Evolutionary conservation across 2,113 vertebrate genomes (phyloP), one percentile per base, ranked within the genome.

Genomic region (Myrmophylax atrothorax): DNA sequence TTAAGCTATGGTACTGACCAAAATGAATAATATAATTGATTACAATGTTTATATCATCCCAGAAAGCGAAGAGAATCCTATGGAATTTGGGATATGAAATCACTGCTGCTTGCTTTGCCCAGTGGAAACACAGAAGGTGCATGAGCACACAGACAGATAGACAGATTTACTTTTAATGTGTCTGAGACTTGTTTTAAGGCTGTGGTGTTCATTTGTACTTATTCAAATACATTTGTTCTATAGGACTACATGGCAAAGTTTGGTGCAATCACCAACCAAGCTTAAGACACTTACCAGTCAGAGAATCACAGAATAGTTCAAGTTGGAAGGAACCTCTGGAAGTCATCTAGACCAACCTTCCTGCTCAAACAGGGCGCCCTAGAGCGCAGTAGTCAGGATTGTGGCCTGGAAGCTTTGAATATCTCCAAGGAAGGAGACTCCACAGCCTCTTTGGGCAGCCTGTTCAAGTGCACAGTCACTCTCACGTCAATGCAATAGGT

Each of bases 301-400:
- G 1, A 64, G 62, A 64, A 31, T 14, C 38, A 31, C 12, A 0
- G n/a, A 53, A 22, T 14, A 12, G 3, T 18, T 62, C 5, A 83
- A 76, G 47, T 7, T 29, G n/a, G 53, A 69, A 47, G 40, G 19
- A 75, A 25, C 6, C 6, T 3, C 52, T 47, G 46, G 19, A 68
- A 14, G 17, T n/a, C 38, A 38, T 16, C 25, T 53, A 47, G 14
- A 40, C 11, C n/a, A 69, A 13, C 2, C 14, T 76, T 12, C 17
- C 20, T 62, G 47, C 29, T 55, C 63, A 47, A 7, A 14, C 6
- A 8, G n/a, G 25, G 9, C 40, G 0, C 11, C 8, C 17, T 68
- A 22, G 11, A 35, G 9, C 14, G 47, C 11, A 9, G 55, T 25
- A 47, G 3, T 31, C 22, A 40, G n/a, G 11, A 26, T 7, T 31